These are phyloP conservation scores for Acanthacorydalis orientalis DNA, from an alignment of 2,888 invertebrate species.

Conservation along the genomic window DNA sequence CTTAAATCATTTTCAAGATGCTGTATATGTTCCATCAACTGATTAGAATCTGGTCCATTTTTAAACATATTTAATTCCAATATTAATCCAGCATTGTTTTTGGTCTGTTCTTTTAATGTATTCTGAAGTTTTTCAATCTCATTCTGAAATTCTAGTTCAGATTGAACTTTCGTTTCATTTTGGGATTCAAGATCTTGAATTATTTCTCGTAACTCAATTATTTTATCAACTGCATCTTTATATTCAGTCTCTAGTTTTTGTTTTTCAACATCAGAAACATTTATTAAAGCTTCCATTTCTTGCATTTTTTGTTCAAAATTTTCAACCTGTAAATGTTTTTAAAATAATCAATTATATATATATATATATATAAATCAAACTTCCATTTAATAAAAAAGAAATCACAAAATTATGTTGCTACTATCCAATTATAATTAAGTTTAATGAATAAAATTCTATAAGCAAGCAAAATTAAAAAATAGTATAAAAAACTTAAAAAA, in stretches of 20 bases:
- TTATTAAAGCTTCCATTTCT: conserved; percentile 44
- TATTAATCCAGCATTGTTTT: conserved; percentile 34
- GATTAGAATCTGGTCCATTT: conserved; percentile 23
- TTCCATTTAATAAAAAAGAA: not conserved
- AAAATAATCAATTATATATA: conserved; percentile 15
- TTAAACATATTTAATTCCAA: conserved; percentile 35
- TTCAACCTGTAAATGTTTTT: conserved; percentile 42
- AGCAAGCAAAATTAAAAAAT: not conserved
- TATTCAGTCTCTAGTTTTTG: conserved; percentile 52
- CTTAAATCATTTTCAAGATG: conserved; percentile 26
- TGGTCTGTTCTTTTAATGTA: conserved; percentile 36
- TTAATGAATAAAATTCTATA: not conserved
- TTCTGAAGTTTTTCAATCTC: conserved; percentile 38
- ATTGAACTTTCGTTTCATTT: conserved; percentile 44
- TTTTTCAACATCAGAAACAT: conserved; percentile 41
- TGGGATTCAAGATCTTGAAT: conserved; percentile 62
- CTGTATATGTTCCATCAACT: conserved; percentile 28
- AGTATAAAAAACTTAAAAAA: not conserved
- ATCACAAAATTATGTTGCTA: not conserved
- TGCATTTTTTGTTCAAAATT: conserved; percentile 59
- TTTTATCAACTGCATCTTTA: conserved; percentile 59
- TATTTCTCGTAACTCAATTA: conserved; percentile 55
- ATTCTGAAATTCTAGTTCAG: conserved; percentile 41
- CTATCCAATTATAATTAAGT: not conserved
- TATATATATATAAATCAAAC: not conserved